These are phyloP conservation scores for Amorpha juglandis DNA, from an alignment of 2,888 invertebrate genomes.

Conservation along the genomic window DNA sequence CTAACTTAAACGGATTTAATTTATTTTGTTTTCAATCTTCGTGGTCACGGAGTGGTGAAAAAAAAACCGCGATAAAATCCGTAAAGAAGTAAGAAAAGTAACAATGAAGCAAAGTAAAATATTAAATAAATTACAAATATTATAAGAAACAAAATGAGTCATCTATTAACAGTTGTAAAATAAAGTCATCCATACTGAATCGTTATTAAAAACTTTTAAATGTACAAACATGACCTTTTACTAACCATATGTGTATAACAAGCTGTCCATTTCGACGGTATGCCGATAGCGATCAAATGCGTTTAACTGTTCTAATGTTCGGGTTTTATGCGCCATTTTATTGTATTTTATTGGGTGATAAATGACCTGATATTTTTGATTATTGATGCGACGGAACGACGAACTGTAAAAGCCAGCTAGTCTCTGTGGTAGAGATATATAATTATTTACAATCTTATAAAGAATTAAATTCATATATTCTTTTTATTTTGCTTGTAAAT, in stretches of 20 bases:
- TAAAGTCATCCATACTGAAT: neutral
- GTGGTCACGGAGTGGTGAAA: too few species aligned
- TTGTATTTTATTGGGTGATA: constrained; percentile 18
- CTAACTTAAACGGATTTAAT: too few species aligned
- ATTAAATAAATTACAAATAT: neutral
- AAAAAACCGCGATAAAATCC: too few species aligned
- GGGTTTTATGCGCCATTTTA: constrained; percentile 19
- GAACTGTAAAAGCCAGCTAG: neutral
- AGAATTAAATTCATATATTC: too few species aligned
- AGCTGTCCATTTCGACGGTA: neutral
- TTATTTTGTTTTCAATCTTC: too few species aligned
- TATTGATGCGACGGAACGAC: neutral
- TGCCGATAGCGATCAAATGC: constrained; percentile 23
- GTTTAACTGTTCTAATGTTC: constrained; percentile 19
- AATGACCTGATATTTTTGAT: constrained; percentile 13
- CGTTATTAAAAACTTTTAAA: neutral
- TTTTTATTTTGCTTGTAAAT: too few species aligned
- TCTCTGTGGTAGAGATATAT: too few species aligned
- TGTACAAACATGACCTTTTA: neutral
- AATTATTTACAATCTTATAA: too few species aligned
- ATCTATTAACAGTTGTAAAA: neutral
- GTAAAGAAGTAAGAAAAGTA: too few species aligned
- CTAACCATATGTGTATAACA: constrained; percentile 1
- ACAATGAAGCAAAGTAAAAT: too few species aligned
- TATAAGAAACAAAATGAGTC: too few species aligned